These are phyloP conservation scores for Bacillus rossius DNA, from an alignment of 1,140 invertebrate genomes.

Conservation along the genomic window DNA sequence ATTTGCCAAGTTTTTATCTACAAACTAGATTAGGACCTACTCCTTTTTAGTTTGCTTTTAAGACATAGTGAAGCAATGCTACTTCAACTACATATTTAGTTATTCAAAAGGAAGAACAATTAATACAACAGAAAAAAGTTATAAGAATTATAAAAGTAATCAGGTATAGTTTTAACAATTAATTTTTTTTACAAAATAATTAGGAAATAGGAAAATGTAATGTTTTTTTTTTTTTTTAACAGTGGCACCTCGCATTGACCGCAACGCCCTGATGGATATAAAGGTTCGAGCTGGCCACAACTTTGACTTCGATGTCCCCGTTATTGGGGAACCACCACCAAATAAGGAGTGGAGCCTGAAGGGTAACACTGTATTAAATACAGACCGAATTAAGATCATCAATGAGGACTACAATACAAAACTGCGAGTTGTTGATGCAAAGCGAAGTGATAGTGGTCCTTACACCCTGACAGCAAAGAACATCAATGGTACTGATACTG, in stretches of 20 bases:
- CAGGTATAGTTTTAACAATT: neutral
- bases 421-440: slow-evolving; percentile 81
- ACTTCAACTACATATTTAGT: neutral
- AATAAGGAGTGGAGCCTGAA: slow-evolving; percentile 88
- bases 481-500: slow-evolving; percentile 82
- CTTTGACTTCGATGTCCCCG: slow-evolving; percentile 92
- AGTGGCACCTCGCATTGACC: slow-evolving; percentile 88
- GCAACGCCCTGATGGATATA: slow-evolving; percentile 88
- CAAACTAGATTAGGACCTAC: too few relatives aligned
- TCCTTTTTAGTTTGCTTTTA: too few relatives aligned
- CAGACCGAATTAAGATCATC: slow-evolving; percentile 75
- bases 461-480: slow-evolving; percentile 91
- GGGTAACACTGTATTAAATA: slow-evolving; percentile 69
- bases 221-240: slow-evolving; percentile 31
- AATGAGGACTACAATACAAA: slow-evolving; percentile 86
- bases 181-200: neutral
- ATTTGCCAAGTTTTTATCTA: neutral
- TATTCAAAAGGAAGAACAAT: neutral
- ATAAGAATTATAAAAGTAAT: neutral
- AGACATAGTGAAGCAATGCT: neutral
- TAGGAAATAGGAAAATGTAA: neutral
- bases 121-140: neutral
- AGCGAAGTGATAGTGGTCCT: slow-evolving; percentile 80
- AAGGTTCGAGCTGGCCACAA: slow-evolving; percentile 88
- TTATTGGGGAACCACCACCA: slow-evolving; percentile 90